Conservation (phyloP, 2,113 vertebrate species). For the Indicator indicator region DNA sequence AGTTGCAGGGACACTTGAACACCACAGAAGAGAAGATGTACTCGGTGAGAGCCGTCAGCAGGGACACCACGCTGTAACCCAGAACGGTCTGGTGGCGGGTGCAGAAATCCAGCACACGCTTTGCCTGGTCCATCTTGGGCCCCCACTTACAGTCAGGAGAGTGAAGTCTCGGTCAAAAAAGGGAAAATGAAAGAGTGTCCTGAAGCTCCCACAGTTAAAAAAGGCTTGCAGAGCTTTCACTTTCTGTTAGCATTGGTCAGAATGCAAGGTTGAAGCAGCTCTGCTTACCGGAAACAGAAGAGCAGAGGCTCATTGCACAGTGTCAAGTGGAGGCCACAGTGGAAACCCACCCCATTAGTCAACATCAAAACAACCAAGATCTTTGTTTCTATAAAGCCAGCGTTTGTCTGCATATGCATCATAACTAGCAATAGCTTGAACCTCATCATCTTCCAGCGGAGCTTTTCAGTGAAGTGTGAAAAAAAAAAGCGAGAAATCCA, state of each 20-base stretch:
- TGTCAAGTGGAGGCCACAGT: background rate
- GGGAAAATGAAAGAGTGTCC: accelerated
- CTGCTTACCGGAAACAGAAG: background rate
- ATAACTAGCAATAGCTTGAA: background rate
- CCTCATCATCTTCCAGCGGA: background rate
- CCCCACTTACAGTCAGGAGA: background rate
- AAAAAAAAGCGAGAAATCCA: background rate
- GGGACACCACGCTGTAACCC: conserved; percentile 69
- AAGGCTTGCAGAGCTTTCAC: background rate
- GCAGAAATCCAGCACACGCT: conserved; percentile 41
- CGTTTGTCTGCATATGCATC: background rate
- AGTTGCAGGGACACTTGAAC: conserved; percentile 84
- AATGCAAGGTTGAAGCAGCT: background rate
- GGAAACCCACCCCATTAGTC: background rate
- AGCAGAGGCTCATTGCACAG: accelerated
- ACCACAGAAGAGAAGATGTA: conserved; percentile 73
- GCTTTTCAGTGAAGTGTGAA: background rate
- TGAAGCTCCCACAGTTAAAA: accelerated
- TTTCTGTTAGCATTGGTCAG: background rate
- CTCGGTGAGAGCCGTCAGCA: conserved; percentile 77
- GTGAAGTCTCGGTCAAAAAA: background rate
- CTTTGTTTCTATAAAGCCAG: background rate
- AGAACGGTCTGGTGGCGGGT: conserved; percentile 52
- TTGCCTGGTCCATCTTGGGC: conserved; percentile 74
- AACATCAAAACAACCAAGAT: background rate